phyloP scores from a whole-genome alignment of 1,140 invertebrate species.

The Ostrea denselamellosa region DNA sequence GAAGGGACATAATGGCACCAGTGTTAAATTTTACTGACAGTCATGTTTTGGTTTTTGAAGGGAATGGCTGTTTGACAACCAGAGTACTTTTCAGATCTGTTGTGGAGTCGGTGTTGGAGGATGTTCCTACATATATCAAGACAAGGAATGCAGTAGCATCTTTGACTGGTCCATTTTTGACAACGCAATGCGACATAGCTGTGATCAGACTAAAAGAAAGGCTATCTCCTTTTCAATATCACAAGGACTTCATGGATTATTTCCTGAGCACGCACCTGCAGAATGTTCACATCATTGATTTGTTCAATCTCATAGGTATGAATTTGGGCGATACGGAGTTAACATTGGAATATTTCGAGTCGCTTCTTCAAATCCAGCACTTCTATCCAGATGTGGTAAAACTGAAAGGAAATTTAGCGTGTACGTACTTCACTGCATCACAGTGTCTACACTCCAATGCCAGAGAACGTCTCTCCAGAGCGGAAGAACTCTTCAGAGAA shows the following conservation, averaged over 20 bases:
- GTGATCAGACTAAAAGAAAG: conserved; percentile 26
- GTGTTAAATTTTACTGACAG: conserved; percentile 48
- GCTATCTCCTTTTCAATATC: conserved; percentile 13
- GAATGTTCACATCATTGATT: conserved; percentile 27
- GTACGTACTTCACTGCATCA: conserved; percentile 49
- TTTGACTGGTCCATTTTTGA: conserved; percentile 23
- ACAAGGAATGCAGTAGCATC: conserved; percentile 48
- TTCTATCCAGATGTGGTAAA: conserved; percentile 46
- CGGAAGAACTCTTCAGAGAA: conserved; percentile 45
- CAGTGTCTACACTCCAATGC: not conserved
- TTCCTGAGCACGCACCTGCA: conserved; percentile 11
- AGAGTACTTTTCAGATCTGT: conserved; percentile 42
- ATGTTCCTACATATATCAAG: conserved; percentile 41
- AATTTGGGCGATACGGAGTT: conserved; percentile 10
- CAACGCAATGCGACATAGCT: conserved; percentile 31
- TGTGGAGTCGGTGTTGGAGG: conserved; percentile 48
- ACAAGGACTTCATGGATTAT: conserved; percentile 34
- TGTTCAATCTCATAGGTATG: conserved; percentile 36
- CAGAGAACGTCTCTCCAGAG: conserved; percentile 7
- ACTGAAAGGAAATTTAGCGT: conserved; percentile 53
- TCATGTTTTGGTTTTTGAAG: conserved; percentile 38
- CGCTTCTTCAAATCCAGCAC: not conserved
- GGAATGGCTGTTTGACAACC: conserved; percentile 44
- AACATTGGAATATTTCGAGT: conserved; percentile 31
- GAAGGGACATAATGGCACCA: conserved; percentile 41